These are phyloP conservation scores for Heliconius ethilla DNA, from an alignment of 2,888 invertebrate genomes.

Conservation along the genomic window DNA sequence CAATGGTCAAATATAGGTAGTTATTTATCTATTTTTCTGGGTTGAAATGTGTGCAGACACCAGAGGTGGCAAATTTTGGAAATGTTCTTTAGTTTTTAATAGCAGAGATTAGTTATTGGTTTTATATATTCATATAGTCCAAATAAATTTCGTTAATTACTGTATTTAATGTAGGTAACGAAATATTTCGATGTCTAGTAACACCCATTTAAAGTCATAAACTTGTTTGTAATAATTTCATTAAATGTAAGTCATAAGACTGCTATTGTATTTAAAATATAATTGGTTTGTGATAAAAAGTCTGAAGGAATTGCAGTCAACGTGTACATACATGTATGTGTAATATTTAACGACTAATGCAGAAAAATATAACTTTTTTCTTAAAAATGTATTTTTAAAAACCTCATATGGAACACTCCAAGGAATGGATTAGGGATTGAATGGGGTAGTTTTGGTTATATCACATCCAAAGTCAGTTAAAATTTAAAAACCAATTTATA, in stretches of 20 bases:
- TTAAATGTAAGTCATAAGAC: conserved; percentile 27
- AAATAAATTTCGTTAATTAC: background rate
- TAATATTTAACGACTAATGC: conserved; percentile 4
- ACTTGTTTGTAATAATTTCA: background rate
- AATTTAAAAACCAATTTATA: conserved; percentile 29
- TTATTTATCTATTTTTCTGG: too few relatives aligned
- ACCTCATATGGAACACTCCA: background rate
- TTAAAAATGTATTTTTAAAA: conserved; percentile 4
- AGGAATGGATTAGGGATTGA: background rate
- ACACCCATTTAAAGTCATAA: background rate
- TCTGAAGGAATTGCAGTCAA: conserved; percentile 27
- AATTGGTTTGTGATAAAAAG: conserved; percentile 18
- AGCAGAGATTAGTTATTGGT: too few relatives aligned
- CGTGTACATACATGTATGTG: conserved; percentile 2
- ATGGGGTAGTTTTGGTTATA: conserved; percentile 6
- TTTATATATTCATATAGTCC: too few relatives aligned
- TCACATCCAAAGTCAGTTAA: conserved; percentile 25
- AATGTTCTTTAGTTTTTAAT: too few relatives aligned
- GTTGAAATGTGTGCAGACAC: too few relatives aligned
- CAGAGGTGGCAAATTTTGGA: too few relatives aligned
- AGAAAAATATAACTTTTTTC: conserved; percentile 18
- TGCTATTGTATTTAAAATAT: conserved; percentile 30
- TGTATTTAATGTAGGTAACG: background rate
- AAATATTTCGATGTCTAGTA: conserved; percentile 14
- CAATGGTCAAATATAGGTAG: too few relatives aligned